Percentiles rank a stretch among this genome's conserved stretches.
phyloP scores from a whole-genome alignment of 2,888 invertebrate species.

The Polyommatus iphigenia region DNA sequence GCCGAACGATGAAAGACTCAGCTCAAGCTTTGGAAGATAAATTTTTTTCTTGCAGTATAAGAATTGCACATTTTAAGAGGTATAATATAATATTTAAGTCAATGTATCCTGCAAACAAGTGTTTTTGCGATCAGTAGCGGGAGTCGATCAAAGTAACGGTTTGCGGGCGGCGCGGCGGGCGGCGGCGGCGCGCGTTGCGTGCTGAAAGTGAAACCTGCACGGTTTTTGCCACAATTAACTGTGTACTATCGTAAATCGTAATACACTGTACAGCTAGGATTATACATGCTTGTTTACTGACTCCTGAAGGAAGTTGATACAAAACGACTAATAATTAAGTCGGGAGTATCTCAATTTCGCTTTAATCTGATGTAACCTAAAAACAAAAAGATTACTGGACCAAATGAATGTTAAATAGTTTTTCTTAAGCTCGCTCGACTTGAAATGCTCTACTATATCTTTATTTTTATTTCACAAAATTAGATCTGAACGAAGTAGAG shows the following conservation, averaged over 20 bases:
- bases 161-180: constrained; percentile 42
- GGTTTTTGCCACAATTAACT: constrained; percentile 21
- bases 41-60: too few species aligned
- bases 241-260: background rate
- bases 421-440: too few species aligned
- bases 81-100: too few species aligned
- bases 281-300: background rate
- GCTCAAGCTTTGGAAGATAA: background rate
- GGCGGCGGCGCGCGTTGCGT: constrained; percentile 39
- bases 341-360: too few species aligned
- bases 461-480: too few species aligned
- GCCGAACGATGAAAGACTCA: background rate
- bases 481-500: too few species aligned
- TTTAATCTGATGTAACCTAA: too few species aligned
- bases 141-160: constrained; percentile 44
- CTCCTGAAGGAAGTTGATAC: background rate
- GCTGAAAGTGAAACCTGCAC: constrained; percentile 56
- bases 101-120: background rate
- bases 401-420: too few species aligned
- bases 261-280: background rate
- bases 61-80: too few species aligned
- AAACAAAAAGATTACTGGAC: too few species aligned
- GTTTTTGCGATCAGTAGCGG: constrained; percentile 6
- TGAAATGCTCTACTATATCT: too few species aligned
- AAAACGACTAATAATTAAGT: too few species aligned